Percentiles rank a stretch among this genome's conserved stretches.
Evolutionary conservation across 2,888 invertebrate genomes (phyloP).

Genomic region (Cepaea hortensis): DNA sequence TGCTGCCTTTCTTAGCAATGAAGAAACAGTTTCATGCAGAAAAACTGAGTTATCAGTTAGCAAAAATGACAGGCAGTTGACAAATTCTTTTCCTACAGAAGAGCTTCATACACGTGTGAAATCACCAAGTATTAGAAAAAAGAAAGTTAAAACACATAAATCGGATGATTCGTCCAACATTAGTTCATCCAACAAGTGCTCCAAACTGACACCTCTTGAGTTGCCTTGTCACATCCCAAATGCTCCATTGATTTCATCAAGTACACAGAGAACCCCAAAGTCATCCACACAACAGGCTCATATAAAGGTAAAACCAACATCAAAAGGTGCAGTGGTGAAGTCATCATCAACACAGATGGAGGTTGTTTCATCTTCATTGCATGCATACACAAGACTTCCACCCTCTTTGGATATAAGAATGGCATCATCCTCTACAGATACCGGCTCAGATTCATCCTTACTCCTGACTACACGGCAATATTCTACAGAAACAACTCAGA

Average conservation of each 20-base stretch:
- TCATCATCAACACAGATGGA: not conserved
- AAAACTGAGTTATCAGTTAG: not conserved
- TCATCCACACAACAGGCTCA: not conserved
- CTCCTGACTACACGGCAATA: not conserved
- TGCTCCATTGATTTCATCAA: not conserved
- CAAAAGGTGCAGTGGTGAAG: not conserved
- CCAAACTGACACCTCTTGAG: not conserved
- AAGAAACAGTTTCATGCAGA: not conserved
- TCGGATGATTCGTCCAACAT: not conserved
- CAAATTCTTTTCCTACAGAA: not conserved
- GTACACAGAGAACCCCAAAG: not conserved
- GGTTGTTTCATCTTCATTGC: not conserved
- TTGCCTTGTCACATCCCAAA: not conserved
- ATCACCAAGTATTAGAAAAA: not conserved
- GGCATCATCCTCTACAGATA: not conserved
- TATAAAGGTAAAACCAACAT: not conserved
- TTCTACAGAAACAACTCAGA: not conserved
- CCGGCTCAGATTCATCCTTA: not conserved
- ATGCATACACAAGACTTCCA: not conserved
- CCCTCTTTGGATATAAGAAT: not conserved
- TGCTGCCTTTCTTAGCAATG: not conserved
- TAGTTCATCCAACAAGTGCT: not conserved
- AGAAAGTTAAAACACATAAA: not conserved
- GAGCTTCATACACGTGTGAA: conserved; percentile 8
- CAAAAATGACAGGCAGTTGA: conserved; percentile 11